phyloP scores from a whole-genome alignment of 2,888 invertebrate species.

The Campoplex nolae region DNA sequence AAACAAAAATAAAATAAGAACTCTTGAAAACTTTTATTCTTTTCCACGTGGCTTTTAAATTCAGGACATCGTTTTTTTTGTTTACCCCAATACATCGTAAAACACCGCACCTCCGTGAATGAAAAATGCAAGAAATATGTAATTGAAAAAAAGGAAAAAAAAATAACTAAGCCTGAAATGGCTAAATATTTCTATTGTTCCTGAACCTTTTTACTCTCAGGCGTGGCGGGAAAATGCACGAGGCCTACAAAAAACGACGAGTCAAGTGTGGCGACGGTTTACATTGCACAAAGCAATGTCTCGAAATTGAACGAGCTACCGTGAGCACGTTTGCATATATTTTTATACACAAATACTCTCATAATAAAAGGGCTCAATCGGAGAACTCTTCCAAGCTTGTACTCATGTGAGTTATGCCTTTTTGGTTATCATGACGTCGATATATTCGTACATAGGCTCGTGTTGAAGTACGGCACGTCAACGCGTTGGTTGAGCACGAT shows the following conservation, averaged over 20 bases:
- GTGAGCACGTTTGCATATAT: constrained; percentile 19
- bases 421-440: constrained; percentile 11
- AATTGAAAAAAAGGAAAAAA: neutral
- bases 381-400: neutral
- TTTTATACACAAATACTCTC: neutral
- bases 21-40: neutral
- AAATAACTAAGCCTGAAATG: neutral
- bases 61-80: neutral
- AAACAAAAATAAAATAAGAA: constrained; percentile 4
- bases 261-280: constrained; percentile 55
- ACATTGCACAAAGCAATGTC: constrained; percentile 54
- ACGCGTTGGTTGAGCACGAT: constrained; percentile 39
- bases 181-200: constrained; percentile 25
- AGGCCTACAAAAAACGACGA: neutral
- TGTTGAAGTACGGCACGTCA: constrained; percentile 28
- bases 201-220: neutral
- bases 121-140: neutral
- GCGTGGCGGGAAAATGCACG: neutral
- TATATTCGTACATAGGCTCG: neutral
- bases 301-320: constrained; percentile 45
- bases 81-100: neutral
- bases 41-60: constrained; percentile 8
- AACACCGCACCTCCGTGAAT: neutral
- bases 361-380: constrained; percentile 6
- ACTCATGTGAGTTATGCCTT: neutral